phyloP scores from a whole-genome alignment of 2,113 vertebrate genomes.

The Marcusenius ussheri region DNA sequence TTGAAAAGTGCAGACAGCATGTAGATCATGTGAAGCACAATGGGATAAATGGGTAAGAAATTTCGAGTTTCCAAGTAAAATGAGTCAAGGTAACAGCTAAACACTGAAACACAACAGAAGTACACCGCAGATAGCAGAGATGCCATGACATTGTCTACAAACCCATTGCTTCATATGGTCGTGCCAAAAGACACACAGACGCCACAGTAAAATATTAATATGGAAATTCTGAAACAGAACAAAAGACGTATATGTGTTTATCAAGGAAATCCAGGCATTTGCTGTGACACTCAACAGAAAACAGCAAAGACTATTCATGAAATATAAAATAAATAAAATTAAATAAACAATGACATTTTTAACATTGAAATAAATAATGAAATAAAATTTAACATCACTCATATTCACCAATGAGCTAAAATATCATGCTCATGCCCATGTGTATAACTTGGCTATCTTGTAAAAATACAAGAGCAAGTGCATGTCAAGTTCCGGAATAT shows the following conservation, averaged over 20 bases:
- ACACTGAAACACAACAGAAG: neutral
- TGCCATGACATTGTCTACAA: neutral
- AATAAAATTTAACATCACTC: neutral
- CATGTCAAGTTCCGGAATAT: neutral
- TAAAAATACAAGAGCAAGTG: neutral
- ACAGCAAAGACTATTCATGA: neutral
- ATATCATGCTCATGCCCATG: neutral
- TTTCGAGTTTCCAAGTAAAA: neutral
- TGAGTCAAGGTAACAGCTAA: neutral
- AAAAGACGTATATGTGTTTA: neutral
- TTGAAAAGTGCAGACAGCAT: neutral
- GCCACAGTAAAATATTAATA: neutral
- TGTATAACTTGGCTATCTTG: neutral
- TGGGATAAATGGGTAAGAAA: neutral
- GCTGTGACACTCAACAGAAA: neutral
- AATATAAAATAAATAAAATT: neutral
- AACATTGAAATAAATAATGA: neutral
- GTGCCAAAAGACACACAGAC: neutral
- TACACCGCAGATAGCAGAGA: neutral
- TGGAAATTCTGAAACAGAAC: neutral
- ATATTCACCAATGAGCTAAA: neutral
- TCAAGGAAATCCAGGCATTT: neutral
- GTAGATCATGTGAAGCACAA: neutral
- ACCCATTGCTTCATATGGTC: neutral
- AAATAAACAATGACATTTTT: neutral